Evolutionary conservation across 2,888 invertebrate genomes (phyloP).

Genomic region (Idaea straminata): DNA sequence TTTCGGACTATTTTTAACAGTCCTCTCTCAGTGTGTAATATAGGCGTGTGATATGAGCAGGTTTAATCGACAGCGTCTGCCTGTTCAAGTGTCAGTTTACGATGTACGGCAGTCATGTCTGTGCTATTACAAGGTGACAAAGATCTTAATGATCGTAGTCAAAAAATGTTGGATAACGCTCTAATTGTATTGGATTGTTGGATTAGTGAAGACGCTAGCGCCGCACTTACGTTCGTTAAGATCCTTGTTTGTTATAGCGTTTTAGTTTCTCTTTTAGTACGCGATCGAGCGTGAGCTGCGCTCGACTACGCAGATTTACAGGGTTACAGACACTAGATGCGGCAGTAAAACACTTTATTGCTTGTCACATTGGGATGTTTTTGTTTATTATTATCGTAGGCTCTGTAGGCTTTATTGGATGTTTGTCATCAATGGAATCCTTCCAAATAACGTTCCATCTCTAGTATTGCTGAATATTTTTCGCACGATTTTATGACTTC

Average conservation of each 20-base stretch:
- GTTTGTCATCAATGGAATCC: background rate
- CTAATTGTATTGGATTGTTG: too few relatives aligned
- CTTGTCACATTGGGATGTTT: conserved; percentile 1
- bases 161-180: too few relatives aligned
- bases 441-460: background rate
- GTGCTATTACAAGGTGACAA: too few relatives aligned
- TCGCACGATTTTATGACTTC: background rate
- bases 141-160: too few relatives aligned
- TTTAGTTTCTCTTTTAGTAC: conserved; percentile 38
- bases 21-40: too few relatives aligned
- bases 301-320: conserved; percentile 5
- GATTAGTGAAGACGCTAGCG: background rate
- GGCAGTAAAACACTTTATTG: conserved; percentile 2
- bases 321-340: conserved; percentile 7
- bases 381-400: background rate
- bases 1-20: too few relatives aligned
- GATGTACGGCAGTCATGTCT: too few relatives aligned
- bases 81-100: too few relatives aligned
- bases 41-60: too few relatives aligned
- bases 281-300: conserved; percentile 25
- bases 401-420: background rate
- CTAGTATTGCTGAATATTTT: background rate
- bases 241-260: conserved; percentile 26
- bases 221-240: too few relatives aligned
- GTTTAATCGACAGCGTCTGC: too few relatives aligned